Evolutionary conservation across 2,888 invertebrate genomes (phyloP).

Genomic region (Dicyrtomina minuta): DNA sequence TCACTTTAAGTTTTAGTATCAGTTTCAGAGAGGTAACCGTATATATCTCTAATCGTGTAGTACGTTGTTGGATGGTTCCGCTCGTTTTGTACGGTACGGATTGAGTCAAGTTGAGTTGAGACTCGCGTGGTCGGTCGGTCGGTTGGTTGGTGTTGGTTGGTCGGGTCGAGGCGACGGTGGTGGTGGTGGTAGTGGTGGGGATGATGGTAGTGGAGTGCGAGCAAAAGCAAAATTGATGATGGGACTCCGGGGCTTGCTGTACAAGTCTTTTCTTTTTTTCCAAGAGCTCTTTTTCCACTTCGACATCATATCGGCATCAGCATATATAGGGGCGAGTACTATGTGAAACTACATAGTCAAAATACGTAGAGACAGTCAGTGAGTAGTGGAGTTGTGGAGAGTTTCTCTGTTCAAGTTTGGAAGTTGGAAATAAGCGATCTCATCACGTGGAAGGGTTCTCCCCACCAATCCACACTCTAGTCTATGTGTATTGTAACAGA

Average conservation of each 20-base stretch:
- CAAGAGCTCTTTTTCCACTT: constrained; percentile 4
- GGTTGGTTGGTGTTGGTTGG: too few species aligned
- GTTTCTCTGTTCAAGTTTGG: neutral
- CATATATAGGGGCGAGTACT: too few species aligned
- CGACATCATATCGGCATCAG: neutral
- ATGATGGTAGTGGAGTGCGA: constrained; percentile 5
- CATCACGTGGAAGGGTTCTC: constrained; percentile 19
- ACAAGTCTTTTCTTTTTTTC: constrained; percentile 21
- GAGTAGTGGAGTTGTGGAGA: neutral
- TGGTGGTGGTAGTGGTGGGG: too few species aligned
- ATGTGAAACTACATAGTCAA: too few species aligned
- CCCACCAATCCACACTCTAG: constrained; percentile 8
- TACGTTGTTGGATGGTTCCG: too few species aligned
- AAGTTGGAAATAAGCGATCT: too few species aligned
- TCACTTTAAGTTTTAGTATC: constrained; percentile 27
- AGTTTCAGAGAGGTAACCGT: too few species aligned
- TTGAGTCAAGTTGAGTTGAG: constrained; percentile 11
- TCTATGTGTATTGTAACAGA: too few species aligned
- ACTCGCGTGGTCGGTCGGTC: constrained; percentile 22
- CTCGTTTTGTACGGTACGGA: too few species aligned
- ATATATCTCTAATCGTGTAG: too few species aligned
- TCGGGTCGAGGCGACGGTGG: neutral
- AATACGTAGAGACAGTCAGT: too few species aligned
- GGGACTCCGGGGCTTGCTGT: constrained; percentile 17
- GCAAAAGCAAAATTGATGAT: constrained; percentile 25